Conservation (phyloP, 2,797 vertebrate genomes). For the Diceros bicornis region DNA sequence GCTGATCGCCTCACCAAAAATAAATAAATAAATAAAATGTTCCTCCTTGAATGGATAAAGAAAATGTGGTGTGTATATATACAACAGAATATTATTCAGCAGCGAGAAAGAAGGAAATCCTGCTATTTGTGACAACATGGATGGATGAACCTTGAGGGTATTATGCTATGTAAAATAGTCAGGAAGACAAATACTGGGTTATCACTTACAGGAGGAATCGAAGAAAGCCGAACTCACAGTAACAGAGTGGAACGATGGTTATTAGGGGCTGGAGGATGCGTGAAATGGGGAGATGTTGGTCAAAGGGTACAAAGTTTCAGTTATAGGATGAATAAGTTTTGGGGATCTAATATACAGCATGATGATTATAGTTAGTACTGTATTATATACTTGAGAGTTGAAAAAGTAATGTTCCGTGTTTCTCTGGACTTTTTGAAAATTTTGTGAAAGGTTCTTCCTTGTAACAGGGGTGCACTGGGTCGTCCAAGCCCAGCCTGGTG, state of each 20-base stretch:
- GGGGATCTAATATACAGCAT: neutral
- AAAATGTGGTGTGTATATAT: neutral
- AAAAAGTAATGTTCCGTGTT: neutral
- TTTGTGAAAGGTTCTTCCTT: neutral
- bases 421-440: neutral
- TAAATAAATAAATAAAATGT: neutral
- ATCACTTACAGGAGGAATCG: neutral
- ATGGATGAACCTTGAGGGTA: neutral
- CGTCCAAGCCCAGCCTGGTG: neutral
- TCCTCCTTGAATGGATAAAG: neutral
- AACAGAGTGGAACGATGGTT: neutral
- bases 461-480: neutral
- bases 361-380: neutral
- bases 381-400: neutral
- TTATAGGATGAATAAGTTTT: neutral
- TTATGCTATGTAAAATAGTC: neutral
- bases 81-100: neutral
- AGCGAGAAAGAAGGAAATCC: neutral
- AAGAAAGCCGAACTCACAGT: neutral
- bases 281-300: constrained; percentile 3
- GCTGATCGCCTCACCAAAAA: no score
- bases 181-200: neutral
- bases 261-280: neutral
- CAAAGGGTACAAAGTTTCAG: neutral
- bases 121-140: neutral